Evolutionary conservation across 2,113 vertebrate genomes (phyloP).

Genomic region (Passer domesticus): DNA sequence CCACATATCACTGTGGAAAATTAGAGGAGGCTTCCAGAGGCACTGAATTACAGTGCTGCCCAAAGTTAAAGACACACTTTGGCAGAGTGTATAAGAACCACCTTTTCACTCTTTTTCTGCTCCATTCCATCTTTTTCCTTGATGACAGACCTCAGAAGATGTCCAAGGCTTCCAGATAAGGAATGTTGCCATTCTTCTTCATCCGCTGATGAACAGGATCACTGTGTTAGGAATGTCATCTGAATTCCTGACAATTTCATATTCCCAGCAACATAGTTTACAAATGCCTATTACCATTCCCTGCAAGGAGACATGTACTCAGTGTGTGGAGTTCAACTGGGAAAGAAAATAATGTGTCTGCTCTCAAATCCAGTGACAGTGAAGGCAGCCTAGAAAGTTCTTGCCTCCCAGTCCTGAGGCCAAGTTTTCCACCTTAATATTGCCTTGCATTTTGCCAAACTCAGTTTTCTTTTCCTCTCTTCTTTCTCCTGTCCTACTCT

Average conservation of each 20-base stretch:
- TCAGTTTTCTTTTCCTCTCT: neutral
- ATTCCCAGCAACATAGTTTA: neutral
- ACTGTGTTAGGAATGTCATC: neutral
- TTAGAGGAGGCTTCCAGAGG: neutral
- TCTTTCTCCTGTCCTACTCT: neutral
- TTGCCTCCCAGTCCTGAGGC: neutral
- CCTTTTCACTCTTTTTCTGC: neutral
- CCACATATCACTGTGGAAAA: neutral
- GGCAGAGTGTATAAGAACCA: neutral
- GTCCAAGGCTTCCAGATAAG: neutral
- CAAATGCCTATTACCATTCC: neutral
- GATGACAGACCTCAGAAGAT: neutral
- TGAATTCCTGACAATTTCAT: neutral
- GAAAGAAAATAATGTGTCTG: neutral
- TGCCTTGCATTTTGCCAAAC: neutral
- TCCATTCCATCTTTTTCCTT: neutral
- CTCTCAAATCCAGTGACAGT: neutral
- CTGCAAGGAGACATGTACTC: rapidly evolving
- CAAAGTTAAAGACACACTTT: neutral
- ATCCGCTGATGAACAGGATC: neutral
- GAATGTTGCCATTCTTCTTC: neutral
- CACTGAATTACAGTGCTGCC: neutral
- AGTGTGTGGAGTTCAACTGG: neutral
- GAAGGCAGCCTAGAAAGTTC: neutral
- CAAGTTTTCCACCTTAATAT: neutral